Evolutionary conservation across 2,888 invertebrate genomes (phyloP).

Genomic region (Prenolepis imparis): DNA sequence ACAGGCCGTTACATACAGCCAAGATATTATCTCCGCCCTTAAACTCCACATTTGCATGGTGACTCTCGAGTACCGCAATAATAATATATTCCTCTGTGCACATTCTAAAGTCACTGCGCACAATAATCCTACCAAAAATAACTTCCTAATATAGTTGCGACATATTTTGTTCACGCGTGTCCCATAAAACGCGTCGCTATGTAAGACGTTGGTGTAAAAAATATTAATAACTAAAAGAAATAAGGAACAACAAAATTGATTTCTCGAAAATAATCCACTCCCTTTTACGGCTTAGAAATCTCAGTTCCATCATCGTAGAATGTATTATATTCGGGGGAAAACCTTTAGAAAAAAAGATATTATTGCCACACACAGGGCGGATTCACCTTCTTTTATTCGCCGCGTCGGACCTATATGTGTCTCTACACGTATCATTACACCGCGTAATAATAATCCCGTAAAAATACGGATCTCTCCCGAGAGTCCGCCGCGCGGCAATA

Average conservation of each 20-base stretch:
- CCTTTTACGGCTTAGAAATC: conserved; percentile 27
- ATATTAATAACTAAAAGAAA: background rate
- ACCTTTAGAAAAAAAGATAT: background rate
- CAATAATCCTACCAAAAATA: conserved; percentile 22
- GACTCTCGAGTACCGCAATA: conserved; percentile 39
- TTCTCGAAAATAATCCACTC: conserved; percentile 15
- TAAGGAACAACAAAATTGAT: conserved; percentile 23
- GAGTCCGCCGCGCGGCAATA: conserved; percentile 67
- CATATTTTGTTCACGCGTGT: background rate
- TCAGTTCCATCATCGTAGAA: background rate
- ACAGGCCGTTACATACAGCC: conserved; percentile 53
- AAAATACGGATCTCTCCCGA: conserved; percentile 54
- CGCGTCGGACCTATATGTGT: background rate
- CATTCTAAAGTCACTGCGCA: conserved; percentile 2
- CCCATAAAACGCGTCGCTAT: background rate
- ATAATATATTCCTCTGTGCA: conserved; percentile 11
- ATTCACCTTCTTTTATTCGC: background rate
- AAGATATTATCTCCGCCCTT: conserved; percentile 59
- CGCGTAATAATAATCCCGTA: conserved; percentile 49
- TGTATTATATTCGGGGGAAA: background rate
- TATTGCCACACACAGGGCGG: background rate
- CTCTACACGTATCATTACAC: conserved; percentile 26
- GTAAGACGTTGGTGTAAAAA: background rate
- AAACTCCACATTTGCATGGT: conserved; percentile 45
- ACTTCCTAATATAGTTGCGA: conserved; percentile 24